Base-by-base conservation (phyloP, 2,888 invertebrate genomes). In the Euplagia quadripunctaria region DNA sequence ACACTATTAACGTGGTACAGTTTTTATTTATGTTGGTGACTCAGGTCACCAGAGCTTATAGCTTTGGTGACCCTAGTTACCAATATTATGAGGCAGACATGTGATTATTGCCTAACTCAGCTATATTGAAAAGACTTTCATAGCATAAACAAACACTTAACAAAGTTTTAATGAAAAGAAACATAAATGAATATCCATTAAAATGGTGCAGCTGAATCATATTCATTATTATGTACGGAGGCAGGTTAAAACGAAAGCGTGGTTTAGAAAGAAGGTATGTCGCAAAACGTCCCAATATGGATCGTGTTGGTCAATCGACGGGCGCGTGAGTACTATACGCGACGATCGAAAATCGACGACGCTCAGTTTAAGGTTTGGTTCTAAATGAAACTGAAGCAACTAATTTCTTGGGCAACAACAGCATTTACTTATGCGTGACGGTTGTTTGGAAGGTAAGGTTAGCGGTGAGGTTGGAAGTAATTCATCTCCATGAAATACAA, bases 221-320 rank as follows among this genome's bases (percentile, higher is more conserved):
- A 81, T 81, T 81, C 74, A 87, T 87, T 89, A 80, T 85, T 84
- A 83, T 85, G 86, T 82, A 72, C 76, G 75, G 79, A 79, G 76
- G 74, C 58, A 70, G 81, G 79, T 79, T 76, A 72, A 86, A 87
- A 84, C 79, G 88, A 90, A 90, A 89, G 87, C 81, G 82, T 75
- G 72, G 79, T 64, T 75, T 80, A 81, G 80, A 85, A 82, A 82
- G 82, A 85, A 75, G 79, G 74, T 70, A 81, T 91, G 91, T 91
- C 86, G 91, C 90, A 93, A 94, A 90, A 78, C 68, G 76, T 85
- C 86, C 90, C 81, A 84, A 91, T 93, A 91, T 88, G 90, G 91
- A 88, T 84, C 82, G 84, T 73, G 80, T 92, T 92, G 88, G 90
- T 88, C 89, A 92, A 93, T 86, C 81, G 20, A 20, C 2, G 6